Evolutionary conservation across 2,797 vertebrate genomes (phyloP), one percentile per base, ranked within the genome.

Genomic region (Echeneis naucrates): DNA sequence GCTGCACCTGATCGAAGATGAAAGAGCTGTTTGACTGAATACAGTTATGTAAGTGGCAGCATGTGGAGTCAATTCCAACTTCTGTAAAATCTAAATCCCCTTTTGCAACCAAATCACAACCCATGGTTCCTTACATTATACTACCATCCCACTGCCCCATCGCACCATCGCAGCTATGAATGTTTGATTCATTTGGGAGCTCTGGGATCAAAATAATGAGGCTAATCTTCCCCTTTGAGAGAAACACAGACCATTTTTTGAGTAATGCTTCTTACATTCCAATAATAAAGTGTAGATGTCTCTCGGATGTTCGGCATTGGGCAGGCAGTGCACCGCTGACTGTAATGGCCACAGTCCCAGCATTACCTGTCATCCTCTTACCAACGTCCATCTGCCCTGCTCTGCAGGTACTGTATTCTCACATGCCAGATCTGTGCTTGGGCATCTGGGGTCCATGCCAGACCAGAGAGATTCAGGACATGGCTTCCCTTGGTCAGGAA

Each of bases 401-500:
- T 1, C 90, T 48, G 82, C 81, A 88, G 88, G 90, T 84, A n/a
- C 70, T 69, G 52, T 83, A 57, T 79, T 68, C 58, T 86, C 69
- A 4, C 17, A 50, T 85, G 92, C 92, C 93, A 92, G 81, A 69
- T 84, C 68, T 50, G 64, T 65, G 72, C 68, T 77, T 35, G 80
- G 81, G 66, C 65, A 75, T 86, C 66, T 74, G 73, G 62, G 72
- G 72, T 13, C 24, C 68, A 61, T 81, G 86, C 88, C 87, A 87
- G 79, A 71, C 68, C 75, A 57, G 57, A 83, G 86, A 85, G 83
- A 84, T 89, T 87, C 87, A 91, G 92, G 93, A 93, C 90, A 89
- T 78, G 85, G 82, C 70, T 73, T 89, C 92, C 85, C 76, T 83
- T 65, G 74, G 84, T 89, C 91, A 94, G 94, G 94, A 94, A 93